Evolutionary conservation across 1,140 invertebrate genomes (phyloP).

Genomic region (Rhynchophorus ferrugineus): DNA sequence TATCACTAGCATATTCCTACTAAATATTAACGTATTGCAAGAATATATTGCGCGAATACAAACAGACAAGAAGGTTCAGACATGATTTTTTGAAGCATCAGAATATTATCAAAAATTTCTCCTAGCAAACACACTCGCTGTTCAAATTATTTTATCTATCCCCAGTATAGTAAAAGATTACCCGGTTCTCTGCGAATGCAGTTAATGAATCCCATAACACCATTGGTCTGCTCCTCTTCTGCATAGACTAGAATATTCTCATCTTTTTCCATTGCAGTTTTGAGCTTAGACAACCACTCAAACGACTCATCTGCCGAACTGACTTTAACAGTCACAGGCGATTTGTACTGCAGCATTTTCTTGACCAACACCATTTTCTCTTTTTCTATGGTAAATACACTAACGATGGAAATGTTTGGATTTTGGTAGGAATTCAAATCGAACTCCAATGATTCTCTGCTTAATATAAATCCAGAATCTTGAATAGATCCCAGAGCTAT

Average conservation of each 20-base stretch:
- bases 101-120: too few species aligned
- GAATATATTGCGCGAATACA: too few species aligned
- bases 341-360: conserved; percentile 3
- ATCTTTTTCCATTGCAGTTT: conserved; percentile 48
- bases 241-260: conserved; percentile 51
- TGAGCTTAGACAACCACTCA: conserved; percentile 47
- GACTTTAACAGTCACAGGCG: conserved; percentile 1
- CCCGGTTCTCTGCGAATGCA: conserved; percentile 62
- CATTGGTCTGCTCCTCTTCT: conserved; percentile 59
- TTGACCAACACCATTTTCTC: conserved; percentile 42
- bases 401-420: conserved; percentile 40
- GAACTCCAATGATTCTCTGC: conserved; percentile 41
- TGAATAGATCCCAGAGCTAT: conserved; percentile 39
- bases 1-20: too few species aligned
- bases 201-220: conserved; percentile 77
- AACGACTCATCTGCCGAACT: conserved; percentile 24
- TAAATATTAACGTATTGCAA: too few species aligned
- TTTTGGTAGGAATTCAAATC: conserved; percentile 13
- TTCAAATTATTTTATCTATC: too few species aligned
- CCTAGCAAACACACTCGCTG: too few species aligned
- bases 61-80: too few species aligned
- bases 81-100: too few species aligned
- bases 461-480: conserved; percentile 46
- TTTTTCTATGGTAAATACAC: conserved; percentile 39
- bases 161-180: not conserved